phyloP scores from a whole-genome alignment of 2,888 invertebrate species.

The Scaeva pyrastri region DNA sequence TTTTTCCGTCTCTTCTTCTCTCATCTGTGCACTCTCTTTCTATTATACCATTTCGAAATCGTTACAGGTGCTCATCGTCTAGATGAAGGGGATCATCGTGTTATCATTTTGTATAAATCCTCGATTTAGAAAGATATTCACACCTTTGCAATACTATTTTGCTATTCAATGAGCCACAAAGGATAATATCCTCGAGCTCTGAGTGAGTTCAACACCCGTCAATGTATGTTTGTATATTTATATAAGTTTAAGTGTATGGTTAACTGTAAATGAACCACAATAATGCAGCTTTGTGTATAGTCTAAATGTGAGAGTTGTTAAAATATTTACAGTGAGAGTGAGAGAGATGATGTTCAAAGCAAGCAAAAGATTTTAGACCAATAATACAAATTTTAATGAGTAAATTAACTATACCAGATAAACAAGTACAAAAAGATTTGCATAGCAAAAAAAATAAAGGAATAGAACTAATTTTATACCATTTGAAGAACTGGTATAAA shows the following conservation, averaged over 20 bases:
- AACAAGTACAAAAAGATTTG: too few species aligned
- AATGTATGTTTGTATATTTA: too few species aligned
- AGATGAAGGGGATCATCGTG: slow-evolving; percentile 55
- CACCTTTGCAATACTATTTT: slow-evolving; percentile 69
- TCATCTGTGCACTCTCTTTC: not conserved
- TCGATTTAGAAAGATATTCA: slow-evolving; percentile 70
- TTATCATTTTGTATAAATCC: slow-evolving; percentile 68
- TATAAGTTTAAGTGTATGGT: not conserved
- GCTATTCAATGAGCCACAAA: slow-evolving; percentile 66
- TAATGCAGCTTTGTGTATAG: not conserved
- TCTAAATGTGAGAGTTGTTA: not conserved
- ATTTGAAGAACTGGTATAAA: too few species aligned
- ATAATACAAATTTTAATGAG: not conserved
- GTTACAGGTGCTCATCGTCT: slow-evolving; percentile 65
- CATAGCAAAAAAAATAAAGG: too few species aligned
- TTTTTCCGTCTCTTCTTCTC: not conserved
- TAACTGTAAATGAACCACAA: not conserved
- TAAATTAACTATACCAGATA: not conserved
- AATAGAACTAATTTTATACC: too few species aligned
- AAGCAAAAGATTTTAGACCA: too few species aligned
- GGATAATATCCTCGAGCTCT: slow-evolving; percentile 47
- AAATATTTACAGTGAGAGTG: too few species aligned
- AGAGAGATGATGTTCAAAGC: too few species aligned
- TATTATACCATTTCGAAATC: not conserved
- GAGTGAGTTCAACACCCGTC: slow-evolving; percentile 52